Base-by-base conservation (phyloP, 2,797 vertebrate species). In the Peromyscus eremicus region DNA sequence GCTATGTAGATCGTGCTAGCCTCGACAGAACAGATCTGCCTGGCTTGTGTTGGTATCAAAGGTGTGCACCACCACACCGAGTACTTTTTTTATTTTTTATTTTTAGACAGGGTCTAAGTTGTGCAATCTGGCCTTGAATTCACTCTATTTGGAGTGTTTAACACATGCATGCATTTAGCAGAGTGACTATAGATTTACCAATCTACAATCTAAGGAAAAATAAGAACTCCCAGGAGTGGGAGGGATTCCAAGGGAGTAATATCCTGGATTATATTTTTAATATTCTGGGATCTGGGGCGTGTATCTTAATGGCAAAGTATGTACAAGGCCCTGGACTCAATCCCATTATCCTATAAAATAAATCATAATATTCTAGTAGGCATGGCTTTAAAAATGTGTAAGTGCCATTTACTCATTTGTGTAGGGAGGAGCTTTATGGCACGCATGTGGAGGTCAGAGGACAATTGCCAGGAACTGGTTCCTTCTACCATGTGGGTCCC, bases 251-350 rank as follows among this genome's bases (percentile, higher is more conserved):
- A 75, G 40, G 40, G 23, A 46, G 5, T 43, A 76, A 43, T 46
- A 76, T 14, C 23, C 40, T 76, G 25, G 46, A 14, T n/a, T 91
- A 68, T 86, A 81, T 76, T 91, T 95, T 92, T 79, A 92, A 21
- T 92, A 80, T 94, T 80, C 70, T 89, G 37, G 49, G 29, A 5
- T 8, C 14, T 52, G 68, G 27, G n/a, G 46, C 5, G 16, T 91
- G 25, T 40, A 55, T 46, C 46, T 81, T 64, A 43, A 16, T 81
- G 46, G 60, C 68, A 40, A 27, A 81, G 46, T 40, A 4, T n/a
- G 17, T 68, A 4, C 62, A 81, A 43, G n/a, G 11, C 16, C 64
- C 64, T 80, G 46, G 76, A 11, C 49, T 91, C 25, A 70, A 40
- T 91, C 25, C 43, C n/a, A 90, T 32, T 32, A 40, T 17, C 62